phyloP scores from a whole-genome alignment of 2,797 vertebrate species.

The Melopsittacus undulatus region DNA sequence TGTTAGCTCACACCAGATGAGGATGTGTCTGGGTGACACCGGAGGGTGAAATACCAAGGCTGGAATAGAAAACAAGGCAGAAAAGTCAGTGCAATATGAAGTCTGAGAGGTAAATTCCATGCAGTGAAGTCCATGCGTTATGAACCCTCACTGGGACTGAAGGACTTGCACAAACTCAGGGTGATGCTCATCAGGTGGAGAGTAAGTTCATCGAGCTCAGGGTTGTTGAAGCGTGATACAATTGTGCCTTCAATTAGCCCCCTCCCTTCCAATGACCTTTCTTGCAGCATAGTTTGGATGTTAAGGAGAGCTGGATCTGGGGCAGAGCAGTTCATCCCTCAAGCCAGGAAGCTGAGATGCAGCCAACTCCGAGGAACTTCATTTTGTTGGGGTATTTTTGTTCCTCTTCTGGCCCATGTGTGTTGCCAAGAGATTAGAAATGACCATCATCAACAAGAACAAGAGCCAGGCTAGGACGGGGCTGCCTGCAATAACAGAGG shows the following conservation, averaged over 20 bases:
- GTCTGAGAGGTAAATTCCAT: too few species aligned
- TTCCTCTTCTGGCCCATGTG: fast-evolving
- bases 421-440: conserved; percentile 59
- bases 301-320: background rate
- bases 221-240: background rate
- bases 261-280: conserved; percentile 46
- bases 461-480: background rate
- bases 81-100: background rate
- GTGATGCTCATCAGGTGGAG: background rate
- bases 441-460: background rate
- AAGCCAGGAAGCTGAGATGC: conserved; percentile 21
- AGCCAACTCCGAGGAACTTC: conserved; percentile 22
- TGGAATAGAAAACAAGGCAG: background rate
- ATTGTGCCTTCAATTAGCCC: background rate
- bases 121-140: too few species aligned
- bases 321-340: conserved; percentile 17
- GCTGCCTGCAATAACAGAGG: conserved; percentile 47
- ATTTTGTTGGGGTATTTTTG: background rate
- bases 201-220: background rate
- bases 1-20: background rate
- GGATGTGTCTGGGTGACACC: background rate
- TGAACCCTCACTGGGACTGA: background rate
- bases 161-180: background rate
- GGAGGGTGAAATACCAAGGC: background rate
- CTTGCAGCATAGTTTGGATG: background rate